Percentiles rank a stretch among this genome's conserved stretches.
Evolutionary conservation across 2,113 vertebrate species (phyloP).

Genomic region (Pomatostomus ruficeps): DNA sequence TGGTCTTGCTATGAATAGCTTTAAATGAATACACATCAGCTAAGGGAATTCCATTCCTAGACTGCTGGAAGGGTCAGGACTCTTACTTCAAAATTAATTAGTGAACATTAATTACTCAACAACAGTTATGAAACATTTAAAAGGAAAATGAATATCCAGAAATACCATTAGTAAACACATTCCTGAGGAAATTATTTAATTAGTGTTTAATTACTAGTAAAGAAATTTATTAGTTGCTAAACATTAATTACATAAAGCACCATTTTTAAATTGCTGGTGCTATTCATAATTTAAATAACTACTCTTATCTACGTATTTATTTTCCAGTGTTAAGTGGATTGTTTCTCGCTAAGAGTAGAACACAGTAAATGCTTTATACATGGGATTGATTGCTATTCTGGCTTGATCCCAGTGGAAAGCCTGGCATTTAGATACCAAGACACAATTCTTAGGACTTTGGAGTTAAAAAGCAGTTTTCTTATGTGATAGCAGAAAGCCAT

Average conservation of each 20-base stretch:
- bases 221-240: constrained; percentile 26
- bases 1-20: constrained; percentile 1
- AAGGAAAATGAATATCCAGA: constrained; percentile 28
- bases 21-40: constrained; percentile 24
- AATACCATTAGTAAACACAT: constrained; percentile 52
- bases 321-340: background rate
- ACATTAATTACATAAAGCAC: constrained; percentile 47
- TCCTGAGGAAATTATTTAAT: constrained; percentile 52
- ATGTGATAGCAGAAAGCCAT: background rate
- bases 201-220: constrained; percentile 30
- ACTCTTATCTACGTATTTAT: constrained; percentile 14
- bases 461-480: background rate
- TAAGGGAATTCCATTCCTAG: constrained; percentile 32
- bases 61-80: constrained; percentile 36
- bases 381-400: background rate
- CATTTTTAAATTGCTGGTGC: background rate
- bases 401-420: background rate
- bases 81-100: constrained; percentile 62
- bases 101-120: constrained; percentile 59
- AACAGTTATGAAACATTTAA: constrained; percentile 55
- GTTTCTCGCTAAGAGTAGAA: background rate
- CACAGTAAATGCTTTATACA: background rate
- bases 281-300: background rate
- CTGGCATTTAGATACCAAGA: background rate
- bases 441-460: background rate